Evolutionary conservation across 1,140 invertebrate species (phyloP), one percentile per base, ranked within the genome.

Genomic region (Orius insidiosus): DNA sequence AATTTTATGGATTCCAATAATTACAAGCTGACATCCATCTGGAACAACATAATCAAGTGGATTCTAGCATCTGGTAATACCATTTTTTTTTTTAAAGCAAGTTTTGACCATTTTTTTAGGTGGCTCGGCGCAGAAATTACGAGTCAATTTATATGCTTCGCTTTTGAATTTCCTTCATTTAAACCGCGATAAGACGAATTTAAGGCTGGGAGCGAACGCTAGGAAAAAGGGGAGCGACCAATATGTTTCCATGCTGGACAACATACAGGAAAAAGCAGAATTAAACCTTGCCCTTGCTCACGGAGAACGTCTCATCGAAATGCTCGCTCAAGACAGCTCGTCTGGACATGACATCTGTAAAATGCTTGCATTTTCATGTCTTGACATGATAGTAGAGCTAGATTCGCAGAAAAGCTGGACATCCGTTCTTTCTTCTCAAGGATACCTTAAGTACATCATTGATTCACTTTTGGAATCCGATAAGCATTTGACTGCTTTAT

Each of bases 341-440:
- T 80, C 80, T 9, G 84, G 85, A 0, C 85, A 90, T 58, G 84
- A 92, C 56, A 76, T 92, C 13, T 87, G 83, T 56, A 78, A 85
- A 63, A 88, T 90, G 78, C 65, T 88, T 42, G 79, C 86, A 0
- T 62, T 94, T 19, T 75, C 84, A 1, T 82, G 80, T 46, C 65
- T 92, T 30, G 81, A 87, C 57, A 72, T 79, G 31, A 69, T 92
- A 16, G 66, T 88, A 0, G 77, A 80, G 37, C 63, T 86, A 45
- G 78, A 85, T 52, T 74, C 75, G 6, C 71, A 76, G 13, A 74
- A 75, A 9, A 72, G 75, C 11, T 83, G 85, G 72, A 69, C 82
- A 50, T 68, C 73, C 8, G 83, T 82, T 53, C 61, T 90, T 30
- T 70, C 75, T 1, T 74, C 76, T 30, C 72, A 80, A 48, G 89